Evolutionary conservation across 2,797 vertebrate species (phyloP).

Genomic region (Gobionotothen gibberifrons): DNA sequence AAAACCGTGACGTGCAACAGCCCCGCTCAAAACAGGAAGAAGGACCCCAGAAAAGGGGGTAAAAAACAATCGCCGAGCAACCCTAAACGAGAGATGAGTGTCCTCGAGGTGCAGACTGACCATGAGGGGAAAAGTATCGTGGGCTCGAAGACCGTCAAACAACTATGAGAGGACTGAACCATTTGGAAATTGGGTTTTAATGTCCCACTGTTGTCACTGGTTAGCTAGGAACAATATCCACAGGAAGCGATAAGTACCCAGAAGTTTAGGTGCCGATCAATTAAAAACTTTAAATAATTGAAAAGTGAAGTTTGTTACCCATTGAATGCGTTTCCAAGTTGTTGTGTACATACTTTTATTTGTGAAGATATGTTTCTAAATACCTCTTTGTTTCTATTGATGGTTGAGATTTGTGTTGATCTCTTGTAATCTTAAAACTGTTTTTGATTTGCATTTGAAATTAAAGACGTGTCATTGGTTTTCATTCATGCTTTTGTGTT

Average conservation of each 20-base stretch:
- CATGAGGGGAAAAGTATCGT: slow-evolving; percentile 74
- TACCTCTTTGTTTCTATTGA: slow-evolving; percentile 2
- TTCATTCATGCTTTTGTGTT: neutral
- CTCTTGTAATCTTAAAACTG: neutral
- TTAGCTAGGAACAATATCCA: slow-evolving; percentile 82
- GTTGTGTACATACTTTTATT: slow-evolving; percentile 20
- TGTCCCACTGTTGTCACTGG: slow-evolving; percentile 84
- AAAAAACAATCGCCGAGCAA: slow-evolving; percentile 54
- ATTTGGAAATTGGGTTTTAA: slow-evolving; percentile 85
- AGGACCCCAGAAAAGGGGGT: slow-evolving; percentile 33
- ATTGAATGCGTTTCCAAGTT: neutral
- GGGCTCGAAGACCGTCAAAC: slow-evolving; percentile 82
- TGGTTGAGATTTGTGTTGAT: slow-evolving; percentile 15
- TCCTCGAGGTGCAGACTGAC: slow-evolving; percentile 86
- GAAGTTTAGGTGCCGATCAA: slow-evolving; percentile 74
- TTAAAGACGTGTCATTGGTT: slow-evolving; percentile 26
- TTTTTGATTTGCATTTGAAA: slow-evolving; percentile 24
- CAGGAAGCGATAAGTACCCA: slow-evolving; percentile 76
- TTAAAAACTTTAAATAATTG: slow-evolving; percentile 50
- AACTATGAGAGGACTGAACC: slow-evolving; percentile 86
- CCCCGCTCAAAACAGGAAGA: slow-evolving; percentile 43
- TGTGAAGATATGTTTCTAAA: neutral
- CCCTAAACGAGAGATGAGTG: slow-evolving; percentile 80
- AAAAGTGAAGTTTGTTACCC: neutral
- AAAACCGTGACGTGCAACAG: slow-evolving; percentile 66